Conservation (phyloP, 2,113 vertebrate species). For the Chloropsis cyanopogon region DNA sequence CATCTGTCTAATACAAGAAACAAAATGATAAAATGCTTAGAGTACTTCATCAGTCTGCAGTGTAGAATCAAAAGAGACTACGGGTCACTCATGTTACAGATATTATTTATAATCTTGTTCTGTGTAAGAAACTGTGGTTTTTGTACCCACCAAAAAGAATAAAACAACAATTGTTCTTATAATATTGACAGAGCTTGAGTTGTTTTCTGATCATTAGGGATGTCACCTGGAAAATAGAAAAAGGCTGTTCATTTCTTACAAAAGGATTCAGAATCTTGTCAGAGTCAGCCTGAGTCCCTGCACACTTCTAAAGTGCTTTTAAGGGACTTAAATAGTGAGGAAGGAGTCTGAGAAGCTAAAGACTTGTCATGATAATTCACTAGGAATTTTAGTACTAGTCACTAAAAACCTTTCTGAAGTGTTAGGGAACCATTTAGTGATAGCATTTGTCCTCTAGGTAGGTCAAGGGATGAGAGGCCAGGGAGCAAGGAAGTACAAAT, state of each 20-base stretch:
- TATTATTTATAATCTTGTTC: constrained; percentile 83
- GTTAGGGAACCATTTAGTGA: not conserved
- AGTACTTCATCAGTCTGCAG: constrained; percentile 70
- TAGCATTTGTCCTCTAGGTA: not conserved
- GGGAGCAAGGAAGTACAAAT: not conserved
- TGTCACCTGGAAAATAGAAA: constrained; percentile 24
- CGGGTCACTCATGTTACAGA: constrained; percentile 72
- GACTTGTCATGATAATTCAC: not conserved
- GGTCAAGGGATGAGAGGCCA: not conserved
- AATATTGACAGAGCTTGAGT: constrained; percentile 72
- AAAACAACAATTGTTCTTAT: constrained; percentile 79
- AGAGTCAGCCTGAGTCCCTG: not conserved
- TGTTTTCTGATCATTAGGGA: constrained; percentile 65
- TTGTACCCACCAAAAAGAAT: constrained; percentile 84
- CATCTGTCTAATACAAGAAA: constrained; percentile 81
- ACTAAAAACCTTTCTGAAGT: not conserved
- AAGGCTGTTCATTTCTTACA: not conserved
- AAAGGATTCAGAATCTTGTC: not conserved
- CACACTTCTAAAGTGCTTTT: not conserved
- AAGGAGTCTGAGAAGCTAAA: not conserved
- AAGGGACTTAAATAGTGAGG: not conserved
- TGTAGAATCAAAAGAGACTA: constrained; percentile 77
- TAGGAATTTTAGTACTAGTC: not conserved
- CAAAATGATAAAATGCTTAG: constrained; percentile 73
- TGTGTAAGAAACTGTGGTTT: constrained; percentile 84